phyloP scores from a whole-genome alignment of 92 coral and sea anemone species.

The Galaxea fascicularis region DNA sequence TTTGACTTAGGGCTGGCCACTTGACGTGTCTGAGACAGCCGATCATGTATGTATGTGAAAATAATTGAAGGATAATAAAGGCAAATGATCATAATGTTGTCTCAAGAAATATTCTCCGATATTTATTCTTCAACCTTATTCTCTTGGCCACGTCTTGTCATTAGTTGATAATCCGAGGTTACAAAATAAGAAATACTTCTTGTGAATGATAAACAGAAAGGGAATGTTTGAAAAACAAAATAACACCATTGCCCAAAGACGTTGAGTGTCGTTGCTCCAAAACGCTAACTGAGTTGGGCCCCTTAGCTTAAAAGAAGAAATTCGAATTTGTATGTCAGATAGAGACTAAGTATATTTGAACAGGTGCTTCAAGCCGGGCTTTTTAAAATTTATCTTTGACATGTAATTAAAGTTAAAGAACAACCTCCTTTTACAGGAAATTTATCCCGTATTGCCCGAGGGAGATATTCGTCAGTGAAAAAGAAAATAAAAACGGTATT shows the following conservation, averaged over 20 bases:
- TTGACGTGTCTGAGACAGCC: too few relatives aligned
- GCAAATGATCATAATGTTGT: neutral
- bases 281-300: too few relatives aligned
- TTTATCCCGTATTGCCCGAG: neutral
- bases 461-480: neutral
- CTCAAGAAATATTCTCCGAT: neutral
- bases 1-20: too few relatives aligned
- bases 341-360: too few relatives aligned
- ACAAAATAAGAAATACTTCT: too few relatives aligned
- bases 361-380: neutral
- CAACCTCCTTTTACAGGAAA: slow-evolving; percentile 20
- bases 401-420: slow-evolving; percentile 8
- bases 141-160: neutral
- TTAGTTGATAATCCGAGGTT: neutral
- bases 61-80: neutral
- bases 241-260: neutral
- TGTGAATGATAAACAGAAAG: neutral
- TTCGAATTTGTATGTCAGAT: neutral
- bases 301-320: neutral
- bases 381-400: slow-evolving; percentile 8
- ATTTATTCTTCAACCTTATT: neutral
- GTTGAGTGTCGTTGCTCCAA: neutral
- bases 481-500: neutral
- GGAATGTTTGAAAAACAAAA: too few relatives aligned
- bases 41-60: too few relatives aligned